Evolutionary conservation across 2,797 vertebrate genomes (phyloP).

Genomic region (Glossophaga mutica): DNA sequence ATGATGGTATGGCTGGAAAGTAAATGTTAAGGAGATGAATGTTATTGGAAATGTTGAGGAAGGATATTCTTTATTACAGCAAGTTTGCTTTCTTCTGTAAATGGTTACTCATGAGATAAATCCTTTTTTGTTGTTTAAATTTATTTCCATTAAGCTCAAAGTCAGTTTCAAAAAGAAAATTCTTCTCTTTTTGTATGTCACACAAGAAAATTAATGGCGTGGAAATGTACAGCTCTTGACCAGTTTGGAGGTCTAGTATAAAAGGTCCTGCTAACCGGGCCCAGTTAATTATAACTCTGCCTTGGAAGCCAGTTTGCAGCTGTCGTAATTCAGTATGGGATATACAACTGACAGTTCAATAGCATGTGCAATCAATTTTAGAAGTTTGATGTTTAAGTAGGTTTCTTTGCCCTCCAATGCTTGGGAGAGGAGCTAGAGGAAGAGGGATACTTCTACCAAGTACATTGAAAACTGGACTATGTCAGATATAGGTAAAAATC

Average conservation of each 20-base stretch:
- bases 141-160: slow-evolving; percentile 5
- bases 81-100: background rate
- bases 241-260: background rate
- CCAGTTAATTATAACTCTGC: background rate
- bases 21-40: background rate
- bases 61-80: background rate
- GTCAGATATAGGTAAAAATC: slow-evolving; percentile 64
- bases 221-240: background rate
- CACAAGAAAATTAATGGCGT: slow-evolving; percentile 17
- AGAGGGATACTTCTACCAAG: slow-evolving; percentile 23
- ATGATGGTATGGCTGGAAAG: background rate
- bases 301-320: background rate
- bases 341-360: background rate
- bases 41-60: background rate
- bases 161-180: slow-evolving; percentile 21
- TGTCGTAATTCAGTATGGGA: background rate
- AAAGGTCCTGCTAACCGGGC: background rate
- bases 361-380: background rate
- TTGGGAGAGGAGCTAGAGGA: background rate
- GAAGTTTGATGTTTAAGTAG: background rate
- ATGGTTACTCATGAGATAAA: slow-evolving; percentile 5
- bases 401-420: background rate
- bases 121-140: too few species aligned
- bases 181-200: background rate
- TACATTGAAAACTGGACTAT: slow-evolving; percentile 52